Percentiles rank a stretch among this genome's conserved stretches.
These are phyloP conservation scores for Sebastiscus albofasciatus DNA, from an alignment of 2,797 vertebrate genomes.

Conservation along the genomic window DNA sequence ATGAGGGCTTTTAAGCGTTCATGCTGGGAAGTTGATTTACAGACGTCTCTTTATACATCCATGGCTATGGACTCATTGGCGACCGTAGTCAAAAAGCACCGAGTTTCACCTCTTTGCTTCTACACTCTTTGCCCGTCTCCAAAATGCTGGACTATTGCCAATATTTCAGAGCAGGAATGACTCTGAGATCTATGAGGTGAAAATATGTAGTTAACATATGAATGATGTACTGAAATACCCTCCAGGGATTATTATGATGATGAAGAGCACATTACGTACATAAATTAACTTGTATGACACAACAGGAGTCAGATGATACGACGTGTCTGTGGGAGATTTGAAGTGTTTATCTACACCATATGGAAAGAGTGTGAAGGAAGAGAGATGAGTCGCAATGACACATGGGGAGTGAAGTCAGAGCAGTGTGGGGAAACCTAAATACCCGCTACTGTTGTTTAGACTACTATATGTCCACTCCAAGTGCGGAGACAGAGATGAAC, in stretches of 20 bases:
- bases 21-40: too few species aligned
- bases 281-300: background rate
- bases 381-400: background rate
- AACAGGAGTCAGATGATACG: background rate
- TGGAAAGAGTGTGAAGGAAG: background rate
- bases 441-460: conserved; percentile 17
- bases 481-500: background rate
- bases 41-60: too few species aligned
- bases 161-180: background rate
- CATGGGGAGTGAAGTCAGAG: conserved; percentile 11
- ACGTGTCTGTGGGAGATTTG: background rate
- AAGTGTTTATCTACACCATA: conserved; percentile 20
- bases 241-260: background rate
- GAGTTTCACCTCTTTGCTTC: too few species aligned
- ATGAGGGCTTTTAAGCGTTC: too few species aligned
- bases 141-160: background rate
- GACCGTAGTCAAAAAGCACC: too few species aligned
- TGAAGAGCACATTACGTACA: background rate
- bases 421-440: conserved; percentile 16
- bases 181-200: background rate
- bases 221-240: background rate
- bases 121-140: too few species aligned
- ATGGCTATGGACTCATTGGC: too few species aligned
- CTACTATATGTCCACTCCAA: background rate
- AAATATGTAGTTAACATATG: background rate